phyloP scores from a whole-genome alignment of 2,797 vertebrate genomes.

The Schizopygopsis malacanthus region DNA sequence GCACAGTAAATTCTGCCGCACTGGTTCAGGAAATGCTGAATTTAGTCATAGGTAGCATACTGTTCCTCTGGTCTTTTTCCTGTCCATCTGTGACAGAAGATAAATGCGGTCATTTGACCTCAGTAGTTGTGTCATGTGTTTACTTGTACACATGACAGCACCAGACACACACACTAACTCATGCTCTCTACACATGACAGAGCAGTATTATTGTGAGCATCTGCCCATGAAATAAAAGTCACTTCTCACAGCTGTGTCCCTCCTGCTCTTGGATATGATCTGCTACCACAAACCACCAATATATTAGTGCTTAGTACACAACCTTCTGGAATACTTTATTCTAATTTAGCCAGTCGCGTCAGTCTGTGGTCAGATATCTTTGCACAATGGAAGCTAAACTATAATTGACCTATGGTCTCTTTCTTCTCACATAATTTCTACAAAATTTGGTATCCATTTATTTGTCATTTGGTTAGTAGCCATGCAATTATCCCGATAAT shows the following conservation, averaged over 20 bases:
- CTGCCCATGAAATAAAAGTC: slow-evolving; percentile 62
- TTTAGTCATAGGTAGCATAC: not conserved
- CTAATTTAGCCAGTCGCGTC: not conserved
- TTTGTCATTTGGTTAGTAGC: not conserved
- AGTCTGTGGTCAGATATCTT: slow-evolving; percentile 1
- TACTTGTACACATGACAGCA: slow-evolving; percentile 18
- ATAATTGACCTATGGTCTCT: not conserved
- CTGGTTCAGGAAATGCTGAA: slow-evolving; percentile 2
- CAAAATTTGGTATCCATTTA: not conserved
- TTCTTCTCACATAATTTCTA: not conserved
- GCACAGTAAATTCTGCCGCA: not conserved
- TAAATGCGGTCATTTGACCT: slow-evolving; percentile 30
- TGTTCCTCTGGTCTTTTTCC: not conserved
- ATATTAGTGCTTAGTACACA: slow-evolving; percentile 39
- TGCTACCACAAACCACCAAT: slow-evolving; percentile 9
- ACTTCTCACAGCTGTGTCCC: slow-evolving; percentile 68
- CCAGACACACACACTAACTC: not conserved
- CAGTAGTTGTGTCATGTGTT: slow-evolving; percentile 18
- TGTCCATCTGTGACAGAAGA: slow-evolving; percentile 26
- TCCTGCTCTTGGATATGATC: slow-evolving; percentile 49
- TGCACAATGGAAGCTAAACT: not conserved
- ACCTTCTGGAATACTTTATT: slow-evolving; percentile 3
- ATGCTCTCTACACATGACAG: slow-evolving; percentile 22
- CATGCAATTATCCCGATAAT: not conserved
- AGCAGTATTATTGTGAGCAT: slow-evolving; percentile 44